Evolutionary conservation across 2,113 vertebrate species (phyloP).

Genomic region (Tragelaphus scriptus): DNA sequence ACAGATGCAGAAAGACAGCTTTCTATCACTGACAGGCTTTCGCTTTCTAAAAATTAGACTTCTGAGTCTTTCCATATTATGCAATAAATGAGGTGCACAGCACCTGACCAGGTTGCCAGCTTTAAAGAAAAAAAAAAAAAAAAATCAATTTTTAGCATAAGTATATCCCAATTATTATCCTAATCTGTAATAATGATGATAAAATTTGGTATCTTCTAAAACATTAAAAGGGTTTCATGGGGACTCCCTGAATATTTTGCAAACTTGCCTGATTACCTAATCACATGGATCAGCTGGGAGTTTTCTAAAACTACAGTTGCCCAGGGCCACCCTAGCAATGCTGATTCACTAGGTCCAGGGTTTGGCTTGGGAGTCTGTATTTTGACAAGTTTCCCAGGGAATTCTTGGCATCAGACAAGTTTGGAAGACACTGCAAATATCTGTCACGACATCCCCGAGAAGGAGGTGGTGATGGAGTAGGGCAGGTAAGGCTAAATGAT

Average conservation of each 20-base stretch:
- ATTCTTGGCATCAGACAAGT: background rate
- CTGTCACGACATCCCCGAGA: background rate
- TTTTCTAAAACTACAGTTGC: background rate
- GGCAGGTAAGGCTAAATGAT: background rate
- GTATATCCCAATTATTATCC: background rate
- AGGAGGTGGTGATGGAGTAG: background rate
- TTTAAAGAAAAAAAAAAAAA: background rate
- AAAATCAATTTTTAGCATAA: background rate
- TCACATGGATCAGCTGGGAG: background rate
- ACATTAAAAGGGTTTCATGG: background rate
- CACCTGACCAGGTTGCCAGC: background rate
- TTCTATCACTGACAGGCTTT: background rate
- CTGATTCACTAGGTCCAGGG: background rate
- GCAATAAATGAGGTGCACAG: background rate
- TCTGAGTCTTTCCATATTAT: background rate
- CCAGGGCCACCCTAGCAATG: background rate
- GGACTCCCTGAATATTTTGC: background rate
- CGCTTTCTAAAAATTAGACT: background rate
- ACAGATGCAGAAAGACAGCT: accelerated
- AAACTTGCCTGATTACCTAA: background rate
- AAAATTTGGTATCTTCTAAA: background rate
- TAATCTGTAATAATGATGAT: background rate
- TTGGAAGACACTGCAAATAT: background rate
- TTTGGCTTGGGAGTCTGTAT: background rate
- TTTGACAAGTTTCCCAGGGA: background rate